Evolutionary conservation across 2,797 vertebrate genomes (phyloP).

Genomic region (Tiaroga cobitis): DNA sequence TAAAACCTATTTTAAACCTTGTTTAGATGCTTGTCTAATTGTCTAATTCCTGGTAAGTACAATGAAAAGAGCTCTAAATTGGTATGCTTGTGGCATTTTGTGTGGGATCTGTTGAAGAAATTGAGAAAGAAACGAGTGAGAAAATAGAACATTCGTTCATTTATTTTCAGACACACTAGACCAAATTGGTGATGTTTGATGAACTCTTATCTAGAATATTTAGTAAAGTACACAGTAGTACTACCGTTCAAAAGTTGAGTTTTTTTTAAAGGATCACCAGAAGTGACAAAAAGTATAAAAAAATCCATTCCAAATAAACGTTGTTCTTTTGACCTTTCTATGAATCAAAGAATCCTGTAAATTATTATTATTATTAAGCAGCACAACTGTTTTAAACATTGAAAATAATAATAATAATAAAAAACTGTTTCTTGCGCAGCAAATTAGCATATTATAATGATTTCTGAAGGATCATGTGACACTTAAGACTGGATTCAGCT

Average conservation of each 20-base stretch:
- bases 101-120: slow-evolving; percentile 34
- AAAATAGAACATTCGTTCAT: neutral
- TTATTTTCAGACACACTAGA: neutral
- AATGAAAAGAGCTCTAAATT: neutral
- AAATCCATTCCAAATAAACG: neutral
- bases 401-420: too few species aligned
- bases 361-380: neutral
- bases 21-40: slow-evolving; percentile 24
- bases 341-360: neutral
- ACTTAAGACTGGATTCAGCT: neutral
- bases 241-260: neutral
- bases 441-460: neutral
- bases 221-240: neutral
- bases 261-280: neutral
- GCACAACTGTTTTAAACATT: neutral
- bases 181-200: neutral
- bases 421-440: neutral
- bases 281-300: neutral
- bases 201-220: neutral
- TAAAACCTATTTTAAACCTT: slow-evolving; percentile 24
- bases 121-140: slow-evolving; percentile 4
- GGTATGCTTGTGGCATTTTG: slow-evolving; percentile 7
- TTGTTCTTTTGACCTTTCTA: neutral
- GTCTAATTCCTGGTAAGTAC: neutral
- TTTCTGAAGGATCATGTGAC: neutral